Base-by-base conservation (phyloP, 2,888 invertebrate species). In the Eilema depressum region DNA sequence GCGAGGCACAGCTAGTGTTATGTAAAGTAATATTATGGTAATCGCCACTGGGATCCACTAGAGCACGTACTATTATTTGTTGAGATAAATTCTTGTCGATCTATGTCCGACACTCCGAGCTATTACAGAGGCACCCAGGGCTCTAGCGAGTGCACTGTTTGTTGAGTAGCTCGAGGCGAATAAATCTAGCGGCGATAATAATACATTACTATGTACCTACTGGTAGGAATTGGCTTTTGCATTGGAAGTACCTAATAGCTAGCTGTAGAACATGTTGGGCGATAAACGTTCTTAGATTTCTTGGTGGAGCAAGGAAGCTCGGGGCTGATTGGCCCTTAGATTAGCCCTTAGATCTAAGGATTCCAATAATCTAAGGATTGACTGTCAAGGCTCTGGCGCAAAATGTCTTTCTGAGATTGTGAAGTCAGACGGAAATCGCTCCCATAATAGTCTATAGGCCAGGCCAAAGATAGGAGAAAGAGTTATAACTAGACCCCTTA, bases 1-100 rank as follows among this genome's bases (percentile, higher is more conserved):
- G 41, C 17, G 41, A 1, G 41, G 41, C 41, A 41, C 4, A 41
- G 41, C 20, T 47, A 47, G 47, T 20, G 20, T 47, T 47, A 47
- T 7, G 47, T 20, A 47, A 14, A 47, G 47, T 17, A 41, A 14
- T 41, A 47, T 20, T 47, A 47, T 47, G 47, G 17, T 47, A 47
- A 47, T 47, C 17, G 17, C 47, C 20, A 17, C 20, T 47, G 20
- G 41, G 20, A 17, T 47, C 20, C 17, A 17, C 47, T 47, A 20
- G 47, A 47, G 47, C 47, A 53, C 53, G n/a, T 53, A 53, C 53
- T 10, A 53, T 53, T 53, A 53, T 53, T 53, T 53, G 53, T 53
- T 7, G n/a, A 53, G n/a, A 53, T 53, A 53, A 53, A 33, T 4
- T n/a, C n/a, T 8, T 2, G 8, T 53, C 8, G 20, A 53, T 53